These are phyloP conservation scores for Cyphomyrus plagiostoma DNA, from an alignment of 2,113 vertebrate genomes.

Conservation along the genomic window DNA sequence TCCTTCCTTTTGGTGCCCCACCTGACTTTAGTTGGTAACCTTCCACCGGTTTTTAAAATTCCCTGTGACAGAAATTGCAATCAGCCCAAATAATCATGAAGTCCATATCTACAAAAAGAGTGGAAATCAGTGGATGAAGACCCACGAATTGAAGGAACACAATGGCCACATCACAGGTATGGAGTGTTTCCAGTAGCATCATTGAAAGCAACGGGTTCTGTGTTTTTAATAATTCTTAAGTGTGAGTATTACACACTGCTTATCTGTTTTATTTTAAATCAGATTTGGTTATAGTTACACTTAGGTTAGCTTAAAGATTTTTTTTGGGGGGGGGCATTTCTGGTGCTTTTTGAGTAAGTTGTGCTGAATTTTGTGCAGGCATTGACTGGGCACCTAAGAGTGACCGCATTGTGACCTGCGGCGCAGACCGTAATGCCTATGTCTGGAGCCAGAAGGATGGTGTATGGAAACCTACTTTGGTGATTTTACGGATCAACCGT, in stretches of 20 bases:
- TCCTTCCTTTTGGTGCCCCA: neutral
- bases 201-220: neutral
- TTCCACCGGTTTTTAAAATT: neutral
- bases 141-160: constrained; percentile 94
- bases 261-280: neutral
- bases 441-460: constrained; percentile 98
- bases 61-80: constrained; percentile 78
- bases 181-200: neutral
- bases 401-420: constrained; percentile 95
- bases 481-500: constrained; percentile 95
- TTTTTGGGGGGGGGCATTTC: neutral
- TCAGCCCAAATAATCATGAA: constrained; percentile 98
- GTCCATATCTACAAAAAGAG: constrained; percentile 98
- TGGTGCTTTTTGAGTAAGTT: neutral
- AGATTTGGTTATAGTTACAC: neutral
- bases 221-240: neutral
- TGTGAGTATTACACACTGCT: neutral
- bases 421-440: constrained; percentile 94
- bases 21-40: neutral
- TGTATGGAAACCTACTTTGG: constrained; percentile 93
- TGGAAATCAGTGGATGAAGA: constrained; percentile 91
- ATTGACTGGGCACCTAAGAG: constrained; percentile 99
- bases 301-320: neutral
- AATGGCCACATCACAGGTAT: constrained; percentile 97
- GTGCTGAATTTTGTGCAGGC: constrained; percentile 53